These are phyloP conservation scores for Trichogramma dendrolimi DNA, from an alignment of 2,888 invertebrate species.

Conservation along the genomic window DNA sequence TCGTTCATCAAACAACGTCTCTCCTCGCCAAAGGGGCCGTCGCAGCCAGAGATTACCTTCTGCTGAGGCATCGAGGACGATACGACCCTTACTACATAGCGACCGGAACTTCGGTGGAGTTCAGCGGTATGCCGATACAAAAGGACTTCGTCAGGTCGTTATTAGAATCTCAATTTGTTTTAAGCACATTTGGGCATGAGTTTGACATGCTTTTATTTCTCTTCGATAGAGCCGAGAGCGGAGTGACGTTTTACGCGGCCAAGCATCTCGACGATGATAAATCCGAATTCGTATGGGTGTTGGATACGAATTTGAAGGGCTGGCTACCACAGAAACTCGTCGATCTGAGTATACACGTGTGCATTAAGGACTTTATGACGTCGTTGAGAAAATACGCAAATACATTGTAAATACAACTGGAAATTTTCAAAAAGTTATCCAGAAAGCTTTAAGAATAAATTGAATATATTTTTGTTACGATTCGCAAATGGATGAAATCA, in stretches of 20 bases:
- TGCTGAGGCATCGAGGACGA: constrained; percentile 65
- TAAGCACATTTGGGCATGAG: no score
- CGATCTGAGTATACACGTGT: constrained; percentile 57
- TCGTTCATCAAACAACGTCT: constrained; percentile 75
- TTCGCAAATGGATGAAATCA: no score
- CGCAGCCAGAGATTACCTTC: constrained; percentile 79
- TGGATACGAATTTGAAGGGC: constrained; percentile 80
- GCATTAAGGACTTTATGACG: constrained; percentile 56
- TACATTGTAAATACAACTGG: no score
- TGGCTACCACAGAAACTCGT: constrained; percentile 77
- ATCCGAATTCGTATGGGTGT: constrained; percentile 75
- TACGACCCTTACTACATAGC: constrained; percentile 39
- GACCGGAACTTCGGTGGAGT: constrained; percentile 39
- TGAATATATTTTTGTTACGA: no score
- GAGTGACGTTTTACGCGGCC: no score
- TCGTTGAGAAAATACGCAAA: constrained; percentile 38
- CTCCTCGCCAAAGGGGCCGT: constrained; percentile 72
- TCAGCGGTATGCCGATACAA: constrained; percentile 63
- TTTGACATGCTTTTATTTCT: no score
- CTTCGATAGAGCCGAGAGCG: no score
- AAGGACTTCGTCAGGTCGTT: constrained; percentile 69
- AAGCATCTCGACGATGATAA: constrained; percentile 52
- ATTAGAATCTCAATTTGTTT: not conserved
- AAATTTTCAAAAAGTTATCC: no score
- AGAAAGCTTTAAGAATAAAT: no score